Percentiles rank a stretch among this genome's conserved stretches.
These are phyloP conservation scores for Empidonax alnorum DNA, from an alignment of 2,113 vertebrate species.

Conservation along the genomic window DNA sequence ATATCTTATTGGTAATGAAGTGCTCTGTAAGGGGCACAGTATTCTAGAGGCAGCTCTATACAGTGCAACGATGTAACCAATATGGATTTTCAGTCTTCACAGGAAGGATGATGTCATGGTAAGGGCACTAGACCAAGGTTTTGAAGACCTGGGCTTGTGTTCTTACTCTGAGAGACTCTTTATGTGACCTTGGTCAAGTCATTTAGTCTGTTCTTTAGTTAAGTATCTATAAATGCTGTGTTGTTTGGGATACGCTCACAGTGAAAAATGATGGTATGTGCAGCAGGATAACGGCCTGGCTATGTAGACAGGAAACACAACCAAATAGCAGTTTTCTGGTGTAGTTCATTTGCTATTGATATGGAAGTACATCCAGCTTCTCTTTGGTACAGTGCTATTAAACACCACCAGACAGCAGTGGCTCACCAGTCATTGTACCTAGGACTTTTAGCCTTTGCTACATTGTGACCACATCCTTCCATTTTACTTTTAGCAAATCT, in stretches of 20 bases:
- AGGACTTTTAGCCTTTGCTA: neutral
- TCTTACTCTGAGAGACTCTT: neutral
- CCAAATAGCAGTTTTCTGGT: neutral
- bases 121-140: neutral
- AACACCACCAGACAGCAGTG: neutral
- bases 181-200: neutral
- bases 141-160: neutral
- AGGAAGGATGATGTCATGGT: slow-evolving; percentile 16
- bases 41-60: slow-evolving; percentile 28
- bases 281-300: neutral
- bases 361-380: rapidly evolving
- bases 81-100: slow-evolving; percentile 50
- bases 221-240: neutral
- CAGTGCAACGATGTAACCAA: neutral
- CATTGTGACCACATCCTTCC: neutral
- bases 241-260: neutral
- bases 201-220: neutral
- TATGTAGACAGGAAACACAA: neutral
- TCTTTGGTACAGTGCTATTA: neutral
- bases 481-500: neutral
- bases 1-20: slow-evolving; percentile 66
- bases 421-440: neutral
- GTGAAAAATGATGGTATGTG: neutral
- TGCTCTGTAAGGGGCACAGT: slow-evolving; percentile 16
- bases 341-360: rapidly evolving